phyloP scores from a whole-genome alignment of 2,888 invertebrate genomes.

The Heliconius ethilla region DNA sequence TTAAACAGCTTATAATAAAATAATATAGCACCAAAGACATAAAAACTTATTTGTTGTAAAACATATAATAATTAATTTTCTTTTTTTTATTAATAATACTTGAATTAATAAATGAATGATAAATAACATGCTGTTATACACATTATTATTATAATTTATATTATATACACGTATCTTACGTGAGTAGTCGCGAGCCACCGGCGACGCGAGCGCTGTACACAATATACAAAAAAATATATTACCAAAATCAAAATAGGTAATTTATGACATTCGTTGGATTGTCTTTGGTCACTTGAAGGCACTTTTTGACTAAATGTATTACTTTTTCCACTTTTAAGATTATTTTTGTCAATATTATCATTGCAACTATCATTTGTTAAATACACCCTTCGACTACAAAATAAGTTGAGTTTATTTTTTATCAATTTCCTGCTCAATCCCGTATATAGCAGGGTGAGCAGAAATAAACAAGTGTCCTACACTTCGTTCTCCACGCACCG shows the following conservation, averaged over 20 bases:
- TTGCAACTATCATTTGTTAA: too few relatives aligned
- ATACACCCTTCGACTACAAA: too few relatives aligned
- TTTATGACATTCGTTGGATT: too few relatives aligned
- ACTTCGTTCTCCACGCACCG: not conserved
- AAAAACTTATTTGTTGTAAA: not conserved
- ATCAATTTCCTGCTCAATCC: not conserved
- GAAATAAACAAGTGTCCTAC: not conserved
- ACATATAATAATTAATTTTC: not conserved
- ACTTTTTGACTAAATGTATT: too few relatives aligned
- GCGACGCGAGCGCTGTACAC: slow-evolving; percentile 62
- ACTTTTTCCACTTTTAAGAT: too few relatives aligned
- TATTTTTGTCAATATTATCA: too few relatives aligned
- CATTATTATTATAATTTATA: slow-evolving; percentile 3
- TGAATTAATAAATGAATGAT: slow-evolving; percentile 27
- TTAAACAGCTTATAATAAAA: not conserved
- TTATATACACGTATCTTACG: slow-evolving; percentile 60
- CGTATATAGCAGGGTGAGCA: not conserved
- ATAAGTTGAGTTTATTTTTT: not conserved
- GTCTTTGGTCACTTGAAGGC: too few relatives aligned
- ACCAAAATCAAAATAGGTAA: not conserved
- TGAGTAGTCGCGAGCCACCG: slow-evolving; percentile 65
- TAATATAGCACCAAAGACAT: slow-evolving; percentile 21
- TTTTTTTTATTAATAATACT: not conserved
- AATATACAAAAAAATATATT: slow-evolving; percentile 14
- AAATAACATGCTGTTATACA: slow-evolving; percentile 39